phyloP scores from a whole-genome alignment of 2,797 vertebrate species.

The Onychomys torridus region DNA sequence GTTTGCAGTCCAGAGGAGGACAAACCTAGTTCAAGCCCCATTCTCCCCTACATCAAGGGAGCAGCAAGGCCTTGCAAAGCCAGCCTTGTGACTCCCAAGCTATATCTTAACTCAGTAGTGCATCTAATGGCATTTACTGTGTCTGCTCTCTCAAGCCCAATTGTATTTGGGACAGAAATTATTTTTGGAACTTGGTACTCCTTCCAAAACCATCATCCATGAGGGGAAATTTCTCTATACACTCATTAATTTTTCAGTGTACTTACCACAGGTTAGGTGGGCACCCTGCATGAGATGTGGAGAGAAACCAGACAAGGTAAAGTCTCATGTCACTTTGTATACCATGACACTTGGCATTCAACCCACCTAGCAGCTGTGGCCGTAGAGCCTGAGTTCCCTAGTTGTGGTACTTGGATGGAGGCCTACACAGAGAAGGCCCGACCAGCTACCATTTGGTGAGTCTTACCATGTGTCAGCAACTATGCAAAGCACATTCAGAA shows the following conservation, averaged over 20 bases:
- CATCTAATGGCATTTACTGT: background rate
- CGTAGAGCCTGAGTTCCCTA: background rate
- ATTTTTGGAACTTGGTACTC: background rate
- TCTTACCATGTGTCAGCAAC: background rate
- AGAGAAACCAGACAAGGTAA: slow-evolving; percentile 29
- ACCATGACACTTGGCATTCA: fast-evolving
- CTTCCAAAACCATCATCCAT: background rate
- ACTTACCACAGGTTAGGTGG: background rate
- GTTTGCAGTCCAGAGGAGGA: background rate
- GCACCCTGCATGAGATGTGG: background rate
- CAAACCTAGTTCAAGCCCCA: background rate
- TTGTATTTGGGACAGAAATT: background rate
- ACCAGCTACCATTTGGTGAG: background rate
- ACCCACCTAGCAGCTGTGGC: background rate
- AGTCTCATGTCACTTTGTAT: background rate
- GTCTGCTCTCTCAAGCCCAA: background rate
- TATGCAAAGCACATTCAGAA: background rate
- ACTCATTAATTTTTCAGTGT: background rate
- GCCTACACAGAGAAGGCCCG: background rate
- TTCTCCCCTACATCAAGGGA: background rate
- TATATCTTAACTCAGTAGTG: background rate
- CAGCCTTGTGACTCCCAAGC: background rate
- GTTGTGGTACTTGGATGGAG: background rate
- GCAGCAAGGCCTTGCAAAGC: background rate
- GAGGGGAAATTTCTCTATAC: background rate